Conservation (phyloP, 35 echinoderm and acorn worm species). For the Strongylocentrotus purpuratus region DNA sequence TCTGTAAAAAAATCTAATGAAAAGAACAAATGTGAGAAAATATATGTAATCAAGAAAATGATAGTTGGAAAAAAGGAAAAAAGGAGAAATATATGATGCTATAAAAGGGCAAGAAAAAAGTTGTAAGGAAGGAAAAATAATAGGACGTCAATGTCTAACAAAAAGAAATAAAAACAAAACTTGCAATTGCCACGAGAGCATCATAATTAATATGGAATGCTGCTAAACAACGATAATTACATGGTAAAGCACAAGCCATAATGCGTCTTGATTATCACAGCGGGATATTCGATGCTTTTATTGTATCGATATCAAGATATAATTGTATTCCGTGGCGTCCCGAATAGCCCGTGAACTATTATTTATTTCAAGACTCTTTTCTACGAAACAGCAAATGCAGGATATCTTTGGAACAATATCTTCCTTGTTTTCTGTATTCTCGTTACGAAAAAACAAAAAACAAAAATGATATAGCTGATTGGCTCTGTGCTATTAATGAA, state of each 20-base stretch:
- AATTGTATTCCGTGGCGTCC: neutral
- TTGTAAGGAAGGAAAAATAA: neutral
- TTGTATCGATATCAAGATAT: neutral
- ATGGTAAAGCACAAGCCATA: neutral
- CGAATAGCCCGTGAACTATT: neutral
- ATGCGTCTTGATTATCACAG: neutral
- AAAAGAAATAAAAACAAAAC: neutral
- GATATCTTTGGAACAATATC: neutral
- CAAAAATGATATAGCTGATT: neutral
- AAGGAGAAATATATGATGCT: neutral
- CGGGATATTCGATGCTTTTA: neutral
- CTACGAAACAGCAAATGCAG: neutral
- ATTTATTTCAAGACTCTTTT: neutral
- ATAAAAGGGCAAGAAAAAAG: neutral
- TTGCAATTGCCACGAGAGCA: neutral
- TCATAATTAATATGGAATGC: neutral
- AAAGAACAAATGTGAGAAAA: no score
- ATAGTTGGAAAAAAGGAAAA: no score
- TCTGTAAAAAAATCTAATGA: no score
- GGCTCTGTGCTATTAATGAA: neutral
- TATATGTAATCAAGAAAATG: no score
- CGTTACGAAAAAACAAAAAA: no score
- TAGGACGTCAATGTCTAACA: neutral
- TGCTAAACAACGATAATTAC: neutral
- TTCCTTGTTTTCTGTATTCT: neutral